A percentile compares a stretch with the other conserved stretches of the same genome.
Conservation (phyloP, 2,888 invertebrate species). For the Ashinkailepas kermadecensis region DNA sequence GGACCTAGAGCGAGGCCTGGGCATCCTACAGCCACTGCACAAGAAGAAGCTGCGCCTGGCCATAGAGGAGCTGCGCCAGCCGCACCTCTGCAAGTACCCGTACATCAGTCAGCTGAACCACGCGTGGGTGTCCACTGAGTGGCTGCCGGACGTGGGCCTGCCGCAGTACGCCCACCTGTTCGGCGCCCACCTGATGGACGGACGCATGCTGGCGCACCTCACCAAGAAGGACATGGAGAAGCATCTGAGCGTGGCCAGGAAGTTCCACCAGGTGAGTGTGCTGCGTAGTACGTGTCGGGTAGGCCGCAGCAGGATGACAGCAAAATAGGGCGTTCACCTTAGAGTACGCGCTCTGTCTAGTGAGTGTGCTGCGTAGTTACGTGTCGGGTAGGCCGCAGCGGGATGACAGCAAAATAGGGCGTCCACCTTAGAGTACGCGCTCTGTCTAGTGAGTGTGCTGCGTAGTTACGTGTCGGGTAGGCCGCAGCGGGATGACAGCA, state of each 20-base stretch:
- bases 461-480: no score
- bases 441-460: conserved; percentile 45
- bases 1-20: conserved; percentile 82
- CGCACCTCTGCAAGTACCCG: conserved; percentile 76
- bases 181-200: conserved; percentile 82
- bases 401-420: no score
- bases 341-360: conserved; percentile 40
- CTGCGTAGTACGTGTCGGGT: no score
- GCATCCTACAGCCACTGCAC: conserved; percentile 87
- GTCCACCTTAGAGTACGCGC: no score
- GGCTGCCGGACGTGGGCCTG: conserved; percentile 84
- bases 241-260: conserved; percentile 80
- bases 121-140: conserved; percentile 88
- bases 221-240: conserved; percentile 92
- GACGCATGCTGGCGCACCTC: conserved; percentile 82
- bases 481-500: no score
- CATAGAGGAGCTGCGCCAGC: conserved; percentile 84
- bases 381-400: no score
- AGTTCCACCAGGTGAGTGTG: conserved; percentile 73
- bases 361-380: conserved; percentile 39
- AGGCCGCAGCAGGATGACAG: no score
- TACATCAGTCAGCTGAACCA: conserved; percentile 79
- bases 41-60: conserved; percentile 85
- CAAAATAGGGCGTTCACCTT: no score
- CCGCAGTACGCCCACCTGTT: conserved; percentile 81